A percentile compares a stretch with the other conserved stretches of the same genome.
phyloP scores from a whole-genome alignment of 2,113 vertebrate genomes.

The Carlito syrichta region DNA sequence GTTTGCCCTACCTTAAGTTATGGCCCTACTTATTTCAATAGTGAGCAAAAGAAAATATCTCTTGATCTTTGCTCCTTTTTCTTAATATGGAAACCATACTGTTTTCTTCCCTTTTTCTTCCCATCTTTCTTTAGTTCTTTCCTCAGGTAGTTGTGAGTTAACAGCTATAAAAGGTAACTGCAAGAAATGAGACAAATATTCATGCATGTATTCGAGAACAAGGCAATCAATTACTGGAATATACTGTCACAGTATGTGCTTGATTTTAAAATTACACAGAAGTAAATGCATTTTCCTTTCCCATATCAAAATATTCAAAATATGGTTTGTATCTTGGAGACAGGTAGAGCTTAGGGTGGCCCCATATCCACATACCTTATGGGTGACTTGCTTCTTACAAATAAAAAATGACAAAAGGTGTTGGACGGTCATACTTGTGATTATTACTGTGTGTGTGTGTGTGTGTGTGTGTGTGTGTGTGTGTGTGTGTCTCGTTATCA shows the following conservation, averaged over 20 bases:
- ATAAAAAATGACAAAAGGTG: not conserved
- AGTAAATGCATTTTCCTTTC: not conserved
- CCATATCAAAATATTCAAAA: not conserved
- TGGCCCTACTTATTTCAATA: not conserved
- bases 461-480: not conserved
- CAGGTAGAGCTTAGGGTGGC: not conserved
- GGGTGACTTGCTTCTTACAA: not conserved
- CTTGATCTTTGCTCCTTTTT: not conserved
- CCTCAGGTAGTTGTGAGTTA: not conserved
- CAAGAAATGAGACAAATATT: not conserved
- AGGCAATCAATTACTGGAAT: not conserved
- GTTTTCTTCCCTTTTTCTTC: not conserved
- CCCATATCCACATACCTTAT: not conserved
- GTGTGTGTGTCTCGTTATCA: not conserved
- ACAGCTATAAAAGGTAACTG: not conserved
- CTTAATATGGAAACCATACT: not conserved
- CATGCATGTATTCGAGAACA: not conserved
- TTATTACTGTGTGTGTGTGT: not conserved
- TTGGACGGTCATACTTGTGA: not conserved
- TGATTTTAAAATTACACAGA: not conserved
- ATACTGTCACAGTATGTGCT: not conserved
- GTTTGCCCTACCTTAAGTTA: not conserved
- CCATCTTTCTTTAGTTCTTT: not conserved
- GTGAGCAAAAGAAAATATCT: not conserved
- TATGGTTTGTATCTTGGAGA: not conserved